Percentiles rank a stretch among this genome's conserved stretches.
Conservation (phyloP, 2,797 vertebrate species). For the Sorex maritimensis region DNA sequence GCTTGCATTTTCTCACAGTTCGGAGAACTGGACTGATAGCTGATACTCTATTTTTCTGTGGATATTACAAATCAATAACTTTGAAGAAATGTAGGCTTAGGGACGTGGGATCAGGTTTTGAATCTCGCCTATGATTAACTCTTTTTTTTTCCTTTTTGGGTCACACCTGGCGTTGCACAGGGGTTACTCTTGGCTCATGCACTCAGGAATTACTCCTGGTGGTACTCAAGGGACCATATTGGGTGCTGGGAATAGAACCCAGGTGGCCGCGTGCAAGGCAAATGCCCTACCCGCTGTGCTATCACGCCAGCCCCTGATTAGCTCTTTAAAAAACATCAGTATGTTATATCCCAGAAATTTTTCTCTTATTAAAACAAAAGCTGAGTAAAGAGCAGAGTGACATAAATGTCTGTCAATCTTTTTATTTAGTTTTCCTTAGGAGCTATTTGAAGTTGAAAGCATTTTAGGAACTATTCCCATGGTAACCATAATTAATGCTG, state of each 20-base stretch:
- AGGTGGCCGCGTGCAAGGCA: no score
- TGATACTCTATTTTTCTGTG: conserved; percentile 35
- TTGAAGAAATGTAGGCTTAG: conserved; percentile 19
- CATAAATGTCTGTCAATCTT: conserved; percentile 52
- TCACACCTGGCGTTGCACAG: no score
- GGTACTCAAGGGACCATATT: no score
- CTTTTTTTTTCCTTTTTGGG: background rate
- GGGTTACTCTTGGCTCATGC: no score
- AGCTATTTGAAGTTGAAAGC: conserved; percentile 51
- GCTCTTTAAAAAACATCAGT: conserved; percentile 34
- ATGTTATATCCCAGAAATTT: conserved; percentile 37
- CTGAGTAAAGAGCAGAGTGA: conserved; percentile 26
- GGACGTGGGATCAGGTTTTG: conserved; percentile 39
- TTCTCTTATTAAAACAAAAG: conserved; percentile 62
- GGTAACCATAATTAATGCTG: conserved; percentile 64
- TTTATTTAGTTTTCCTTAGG: background rate
- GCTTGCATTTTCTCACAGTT: conserved; percentile 31
- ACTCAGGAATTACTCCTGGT: no score
- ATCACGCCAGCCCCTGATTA: background rate
- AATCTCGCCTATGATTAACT: conserved; percentile 22
- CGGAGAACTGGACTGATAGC: conserved; percentile 54
- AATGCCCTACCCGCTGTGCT: no score
- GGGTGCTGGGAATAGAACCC: no score
- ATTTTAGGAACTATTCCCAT: conserved; percentile 65
- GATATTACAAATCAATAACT: background rate